A percentile compares a stretch with the other conserved stretches of the same genome.
Evolutionary conservation across 2,797 vertebrate genomes (phyloP).

Genomic region (Channallabes apus): DNA sequence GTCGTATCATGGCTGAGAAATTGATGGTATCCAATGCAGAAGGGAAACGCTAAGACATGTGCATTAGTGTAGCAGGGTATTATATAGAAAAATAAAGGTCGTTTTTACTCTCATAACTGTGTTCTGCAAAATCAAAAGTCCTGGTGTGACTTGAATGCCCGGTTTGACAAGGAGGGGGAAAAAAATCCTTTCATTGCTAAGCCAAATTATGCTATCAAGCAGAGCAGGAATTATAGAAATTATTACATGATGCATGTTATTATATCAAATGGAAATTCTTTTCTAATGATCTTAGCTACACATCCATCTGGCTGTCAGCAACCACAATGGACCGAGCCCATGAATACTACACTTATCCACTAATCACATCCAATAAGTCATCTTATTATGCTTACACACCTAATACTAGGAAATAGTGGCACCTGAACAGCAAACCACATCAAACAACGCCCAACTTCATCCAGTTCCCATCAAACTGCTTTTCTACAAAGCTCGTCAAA

Average conservation of each 20-base stretch:
- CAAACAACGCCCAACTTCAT: neutral
- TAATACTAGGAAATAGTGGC: neutral
- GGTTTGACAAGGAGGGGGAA: no score
- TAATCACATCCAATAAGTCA: slow-evolving; percentile 36
- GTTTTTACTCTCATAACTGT: no score
- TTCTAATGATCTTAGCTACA: neutral
- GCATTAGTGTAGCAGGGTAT: no score
- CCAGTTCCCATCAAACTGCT: neutral
- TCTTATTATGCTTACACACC: slow-evolving; percentile 34
- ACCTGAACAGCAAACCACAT: neutral
- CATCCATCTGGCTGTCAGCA: neutral
- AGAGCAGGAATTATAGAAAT: neutral
- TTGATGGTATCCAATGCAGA: no score
- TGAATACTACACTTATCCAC: neutral
- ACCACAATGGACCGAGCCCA: slow-evolving; percentile 12
- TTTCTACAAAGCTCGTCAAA: neutral
- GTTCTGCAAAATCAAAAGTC: no score
- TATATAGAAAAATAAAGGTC: no score
- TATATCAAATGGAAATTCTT: neutral
- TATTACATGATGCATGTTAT: slow-evolving; percentile 13
- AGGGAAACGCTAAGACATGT: no score
- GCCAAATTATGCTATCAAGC: neutral
- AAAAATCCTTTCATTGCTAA: neutral
- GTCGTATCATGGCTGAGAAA: no score
- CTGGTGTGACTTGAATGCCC: no score